Base-by-base conservation (phyloP, 2,113 vertebrate species). In the Romanogobio albipinnatus region DNA sequence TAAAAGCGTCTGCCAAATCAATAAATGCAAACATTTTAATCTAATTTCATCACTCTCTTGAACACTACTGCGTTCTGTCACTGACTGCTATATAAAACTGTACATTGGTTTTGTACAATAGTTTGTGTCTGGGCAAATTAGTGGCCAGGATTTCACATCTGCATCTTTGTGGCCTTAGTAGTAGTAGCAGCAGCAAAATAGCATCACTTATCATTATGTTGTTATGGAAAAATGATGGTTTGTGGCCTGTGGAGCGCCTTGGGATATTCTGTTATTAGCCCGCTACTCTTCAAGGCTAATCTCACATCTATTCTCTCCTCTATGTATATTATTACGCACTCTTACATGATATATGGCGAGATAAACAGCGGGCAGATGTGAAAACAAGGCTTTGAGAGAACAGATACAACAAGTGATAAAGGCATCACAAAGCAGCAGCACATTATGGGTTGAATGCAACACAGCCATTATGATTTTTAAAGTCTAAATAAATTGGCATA, bases 211-310 rank as follows among this genome's bases (percentile, higher is more conserved):
- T 22, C 22, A 24, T 49, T 74, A 74, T 74, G 43, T 47, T 47
- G 22, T 74, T 49, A 74, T 73, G 70, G 5, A 8, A 73, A 73
- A 73, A 43, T 47, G 5, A n/a, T 49, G 70, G 70, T 74, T 49
- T 49, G 62, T 1, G 62, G 43, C 17, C 26, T 47, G 61, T 26
- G 17, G 29, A 68, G 73, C 70, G 82, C 58, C 76, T 78, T 9
- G 5, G 75, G 74, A 61, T 70, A 22, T 68, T 36, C 56, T 47
- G 19, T 33, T 58, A 66, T 78, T 78, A 39, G 61, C 26, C 56
- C 36, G 22, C 26, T n/a, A 17, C 62, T 85, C 39, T 76, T 29
- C 33, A 29, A 71, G 74, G 83, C 83, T 82, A 81, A 77, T 85
- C 71, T 81, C 29, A 56, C 77, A 87, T 74, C 83, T 71, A 79